Evolutionary conservation across 2,113 vertebrate species (phyloP), one percentile per base, ranked within the genome.

Genomic region (Puntigrus tetrazona): DNA sequence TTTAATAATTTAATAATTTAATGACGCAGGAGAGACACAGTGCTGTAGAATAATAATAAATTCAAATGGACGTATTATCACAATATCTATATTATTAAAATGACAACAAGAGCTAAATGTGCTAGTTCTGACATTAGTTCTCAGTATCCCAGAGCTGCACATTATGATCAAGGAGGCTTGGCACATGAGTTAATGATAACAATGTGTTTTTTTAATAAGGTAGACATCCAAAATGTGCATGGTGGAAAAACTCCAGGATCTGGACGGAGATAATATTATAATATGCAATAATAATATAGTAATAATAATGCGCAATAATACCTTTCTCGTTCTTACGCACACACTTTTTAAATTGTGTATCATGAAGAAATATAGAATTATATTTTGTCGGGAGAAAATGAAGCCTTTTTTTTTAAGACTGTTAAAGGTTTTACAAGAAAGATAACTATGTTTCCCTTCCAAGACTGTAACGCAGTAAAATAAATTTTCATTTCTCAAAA

Each of bases 1-100:
- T 67, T 47, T 47, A 47, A 34, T 31, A n/a, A 80, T 45, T 7
- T 61, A 34, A 18, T 5, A 34, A 65, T 41, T 67, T 27, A n/a
- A n/a, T 10, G 14, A 47, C 78, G 47, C 41, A 31, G 78, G 78
- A 80, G 25, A 65, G 57, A n/a, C 22, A 10, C 7, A 65, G 5
- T 45, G 36, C n/a, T 65, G 22, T 63, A 65, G 5, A 31, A 20
- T 59, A 78, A 59, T 59, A 59, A 78, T 78, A 78, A 38, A 41
- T 27, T 27, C 11, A 61, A 6, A 61, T 59, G 34, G 27, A 61
- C 63, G n/a, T 63, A 18, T 63, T 43, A 9, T 57, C 16, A 59
- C 8, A 61, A 16, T 9, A 59, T 13, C 18, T 78, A 57, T 38
- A 38, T 36, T 25, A 36, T 75, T 75, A 14, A 57, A 5, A 57